Conservation (phyloP, 2,797 vertebrate genomes). For the Coracias cyanogaster region DNA sequence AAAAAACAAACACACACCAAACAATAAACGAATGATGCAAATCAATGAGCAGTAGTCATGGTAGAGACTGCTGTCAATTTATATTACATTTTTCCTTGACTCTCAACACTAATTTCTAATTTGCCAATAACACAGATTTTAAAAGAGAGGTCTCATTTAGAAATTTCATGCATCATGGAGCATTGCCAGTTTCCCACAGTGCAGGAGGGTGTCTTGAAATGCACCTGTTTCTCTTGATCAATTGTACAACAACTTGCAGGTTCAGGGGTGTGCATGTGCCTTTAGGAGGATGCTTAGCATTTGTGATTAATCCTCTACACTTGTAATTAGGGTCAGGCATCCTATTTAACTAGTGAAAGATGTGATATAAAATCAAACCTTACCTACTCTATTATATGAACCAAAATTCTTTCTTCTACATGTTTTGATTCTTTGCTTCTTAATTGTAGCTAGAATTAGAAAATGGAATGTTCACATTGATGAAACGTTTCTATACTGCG, state of each 20-base stretch:
- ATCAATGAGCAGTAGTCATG: neutral
- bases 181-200: neutral
- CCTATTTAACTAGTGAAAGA: neutral
- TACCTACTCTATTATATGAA: neutral
- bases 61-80: neutral
- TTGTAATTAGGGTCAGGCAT: neutral
- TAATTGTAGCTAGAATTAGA: neutral
- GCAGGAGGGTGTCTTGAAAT: neutral
- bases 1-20: constrained; percentile 7
- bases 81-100: constrained; percentile 11
- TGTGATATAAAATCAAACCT: neutral
- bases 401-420: neutral
- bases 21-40: constrained; percentile 50
- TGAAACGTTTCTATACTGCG: neutral
- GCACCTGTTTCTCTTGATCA: neutral
- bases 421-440: neutral
- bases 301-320: neutral
- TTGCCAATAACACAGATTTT: neutral
- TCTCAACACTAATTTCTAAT: neutral
- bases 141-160: neutral
- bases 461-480: neutral
- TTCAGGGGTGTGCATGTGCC: neutral
- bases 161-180: neutral
- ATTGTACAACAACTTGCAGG: neutral
- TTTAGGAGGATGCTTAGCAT: neutral